Base-by-base conservation (phyloP, 2,113 vertebrate genomes). In the Triplophysa dalaica region DNA sequence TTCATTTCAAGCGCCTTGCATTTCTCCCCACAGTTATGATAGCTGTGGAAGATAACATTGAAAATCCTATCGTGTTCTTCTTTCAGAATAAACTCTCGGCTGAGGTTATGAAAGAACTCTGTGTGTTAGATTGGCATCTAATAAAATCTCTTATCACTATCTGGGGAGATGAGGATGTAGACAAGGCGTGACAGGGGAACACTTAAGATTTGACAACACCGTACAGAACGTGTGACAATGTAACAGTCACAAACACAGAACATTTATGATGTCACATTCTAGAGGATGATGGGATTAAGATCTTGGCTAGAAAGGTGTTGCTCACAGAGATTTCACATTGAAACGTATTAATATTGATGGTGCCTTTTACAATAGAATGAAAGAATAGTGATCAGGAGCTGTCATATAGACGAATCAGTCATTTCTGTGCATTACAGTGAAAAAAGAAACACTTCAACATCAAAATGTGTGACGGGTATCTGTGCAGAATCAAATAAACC, bases 91-190 rank as follows among this genome's bases (percentile, higher is more conserved):
- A 69, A 56, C 26, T 54, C n/a, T 33, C 33, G 29, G n/a, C 50
- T 63, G 60, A 75, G 58, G 58, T 21, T 62, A 63, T 75, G 41
- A 60, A 67, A 74, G 61, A 9, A 43, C 58, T 14, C 22, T 22
- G 21, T 54, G 16, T 56, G 26, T 11, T 58, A 33, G 52, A 75
- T 74, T 65, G 21, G 41, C 69, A 74, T 68, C 67, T 29, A 29
- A 77, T 72, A 26, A 43, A 77, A 78, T 80, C 73, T 69, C 48
- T 83, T 84, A 86, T 82, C 82, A 75, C 63, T 76, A 60, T 64
- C 50, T 11, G 52, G 26, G 67, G 26, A 22, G 41, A 80, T 45
- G 58, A 70, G 43, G 64, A 80, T 81, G 75, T 62, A 82, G 54
- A 48, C 75, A 61, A 16, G 60, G 45, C 6, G 45, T 54, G 14